Base-by-base conservation (phyloP, 2,797 vertebrate genomes). In the Sebastes itinus region DNA sequence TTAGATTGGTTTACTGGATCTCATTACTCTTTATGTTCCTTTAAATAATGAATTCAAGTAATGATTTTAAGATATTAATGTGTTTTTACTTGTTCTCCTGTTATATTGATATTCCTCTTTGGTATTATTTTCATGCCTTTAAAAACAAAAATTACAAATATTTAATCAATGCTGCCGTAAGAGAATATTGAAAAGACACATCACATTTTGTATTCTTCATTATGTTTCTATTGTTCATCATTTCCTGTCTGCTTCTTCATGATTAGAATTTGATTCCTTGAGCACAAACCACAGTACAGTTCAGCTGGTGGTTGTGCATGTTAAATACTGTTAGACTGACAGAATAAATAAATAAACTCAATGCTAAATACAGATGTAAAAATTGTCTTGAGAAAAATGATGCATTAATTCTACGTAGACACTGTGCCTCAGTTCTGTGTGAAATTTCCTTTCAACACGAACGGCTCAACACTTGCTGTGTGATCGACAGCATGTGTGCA, bases 401-500 rank as follows among this genome's bases (percentile, higher is more conserved):
- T 33, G 38, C 69, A 59, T 75, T 78, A 52, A 61, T 35, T 74
- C 38, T 27, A 18, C 55, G 2, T 4, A 23, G 11, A 64, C 28
- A 22, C n/a, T 30, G 32, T 14, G 4, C 22, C 64, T 81, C 42
- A 32, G 30, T 8, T 77, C 55, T 67, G 54, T 72, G 49, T 55
- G 33, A 70, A 27, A 80, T 73, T 59, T 64, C 25, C 64, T 62
- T 68, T 71, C 25, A 30, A 32, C 72, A 61, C 33, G 32, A 83
- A 77, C 46, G 35, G 38, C 56, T 74, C 3, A 1, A 72, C 63
- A 33, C 67, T 52, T 42, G 46, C 33, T 46, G 59, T 69, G 73
- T 81, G 85, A 89, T 65, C n/a, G 81, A 87, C 78, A 79, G 84
- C 55, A 7, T 62, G 78, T 10, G 61, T 35, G 62, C 63, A 84